These are phyloP conservation scores for Lates japonicus DNA, from an alignment of 2,797 vertebrate genomes.

Conservation along the genomic window DNA sequence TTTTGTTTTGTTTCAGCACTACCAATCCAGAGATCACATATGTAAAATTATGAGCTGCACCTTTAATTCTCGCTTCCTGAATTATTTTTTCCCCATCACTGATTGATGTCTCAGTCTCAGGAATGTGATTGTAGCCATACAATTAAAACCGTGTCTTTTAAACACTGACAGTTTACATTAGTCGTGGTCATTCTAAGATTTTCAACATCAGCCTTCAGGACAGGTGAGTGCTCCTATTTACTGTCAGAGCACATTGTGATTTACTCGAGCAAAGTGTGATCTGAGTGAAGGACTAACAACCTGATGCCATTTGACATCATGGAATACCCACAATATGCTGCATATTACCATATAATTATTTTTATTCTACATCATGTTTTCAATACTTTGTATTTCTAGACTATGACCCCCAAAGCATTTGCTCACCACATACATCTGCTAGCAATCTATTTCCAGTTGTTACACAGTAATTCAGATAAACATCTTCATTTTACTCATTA, in stretches of 20 bases:
- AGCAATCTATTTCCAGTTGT: not conserved
- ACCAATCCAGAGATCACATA: not conserved
- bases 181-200: conserved; percentile 7
- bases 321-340: not conserved
- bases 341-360: conserved; percentile 2
- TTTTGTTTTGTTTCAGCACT: not conserved
- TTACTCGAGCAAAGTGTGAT: not conserved
- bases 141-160: not conserved
- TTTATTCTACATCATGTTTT: conserved; percentile 20
- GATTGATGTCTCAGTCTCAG: conserved; percentile 5
- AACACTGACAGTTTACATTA: conserved; percentile 4
- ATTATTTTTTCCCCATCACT: not conserved
- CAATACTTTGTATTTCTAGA: conserved; percentile 8
- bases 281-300: conserved; percentile 5
- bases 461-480: conserved; percentile 31
- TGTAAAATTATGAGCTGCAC: not conserved
- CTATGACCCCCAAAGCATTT: conserved; percentile 8
- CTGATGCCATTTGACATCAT: not conserved
- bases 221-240: not conserved
- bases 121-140: not conserved
- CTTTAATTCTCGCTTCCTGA: conserved; percentile 13
- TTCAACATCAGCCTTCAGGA: not conserved
- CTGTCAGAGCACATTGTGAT: not conserved
- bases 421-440: conserved; percentile 28
- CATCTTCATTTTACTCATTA: conserved; percentile 30